Evolutionary conservation across 2,797 vertebrate species (phyloP).

Genomic region (Poecilia picta): DNA sequence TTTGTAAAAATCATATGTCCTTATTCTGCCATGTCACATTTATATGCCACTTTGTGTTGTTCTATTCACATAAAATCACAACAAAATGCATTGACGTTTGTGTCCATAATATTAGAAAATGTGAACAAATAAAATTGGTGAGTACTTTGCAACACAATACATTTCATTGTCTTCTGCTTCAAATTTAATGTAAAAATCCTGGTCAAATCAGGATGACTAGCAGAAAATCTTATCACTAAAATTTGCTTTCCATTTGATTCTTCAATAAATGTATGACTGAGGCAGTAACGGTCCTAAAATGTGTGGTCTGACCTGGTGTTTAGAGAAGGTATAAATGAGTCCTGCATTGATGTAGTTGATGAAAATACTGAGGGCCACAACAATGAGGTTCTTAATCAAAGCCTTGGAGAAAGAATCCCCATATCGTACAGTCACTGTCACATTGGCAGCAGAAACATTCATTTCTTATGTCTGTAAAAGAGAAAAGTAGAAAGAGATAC

Average conservation of each 20-base stretch:
- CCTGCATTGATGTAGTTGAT: slow-evolving; percentile 76
- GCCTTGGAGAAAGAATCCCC: slow-evolving; percentile 67
- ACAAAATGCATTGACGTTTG: background rate
- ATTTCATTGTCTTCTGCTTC: background rate
- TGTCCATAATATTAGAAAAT: background rate
- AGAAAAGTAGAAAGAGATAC: background rate
- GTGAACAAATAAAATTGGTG: too few species aligned
- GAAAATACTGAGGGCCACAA: slow-evolving; percentile 69
- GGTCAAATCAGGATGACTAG: too few species aligned
- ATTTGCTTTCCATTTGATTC: background rate
- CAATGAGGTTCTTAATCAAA: slow-evolving; percentile 72
- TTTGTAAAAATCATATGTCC: too few species aligned
- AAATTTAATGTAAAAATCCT: too few species aligned
- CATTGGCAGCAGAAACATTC: slow-evolving; percentile 50
- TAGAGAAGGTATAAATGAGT: slow-evolving; percentile 72
- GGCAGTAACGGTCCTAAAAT: background rate
- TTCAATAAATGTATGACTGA: background rate
- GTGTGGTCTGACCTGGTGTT: slow-evolving; percentile 52
- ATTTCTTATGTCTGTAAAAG: slow-evolving; percentile 34
- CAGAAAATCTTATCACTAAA: too few species aligned
- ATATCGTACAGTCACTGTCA: slow-evolving; percentile 20
- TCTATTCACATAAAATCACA: too few species aligned
- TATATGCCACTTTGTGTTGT: too few species aligned
- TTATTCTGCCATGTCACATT: too few species aligned
- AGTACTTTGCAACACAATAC: background rate